Evolutionary conservation across 2,113 vertebrate genomes (phyloP).

Genomic region (Phalacrocorax brasilianus): DNA sequence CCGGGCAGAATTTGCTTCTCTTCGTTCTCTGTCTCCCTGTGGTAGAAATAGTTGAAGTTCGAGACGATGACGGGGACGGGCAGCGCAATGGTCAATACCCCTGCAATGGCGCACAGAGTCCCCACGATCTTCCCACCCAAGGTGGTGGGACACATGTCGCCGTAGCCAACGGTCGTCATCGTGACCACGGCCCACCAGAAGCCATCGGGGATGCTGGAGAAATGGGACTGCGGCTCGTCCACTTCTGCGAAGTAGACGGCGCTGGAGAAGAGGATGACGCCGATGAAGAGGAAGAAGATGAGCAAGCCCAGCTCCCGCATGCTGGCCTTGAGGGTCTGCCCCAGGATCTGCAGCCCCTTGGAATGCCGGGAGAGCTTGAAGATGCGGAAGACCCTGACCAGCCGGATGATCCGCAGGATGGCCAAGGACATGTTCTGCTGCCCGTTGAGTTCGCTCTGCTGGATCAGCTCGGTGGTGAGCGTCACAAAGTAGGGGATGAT

Average conservation of each 20-base stretch:
- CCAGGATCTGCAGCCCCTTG: constrained; percentile 96
- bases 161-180: constrained; percentile 98
- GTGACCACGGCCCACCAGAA: constrained; percentile 99
- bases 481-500: constrained; percentile 97
- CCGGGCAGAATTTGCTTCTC: constrained; percentile 81
- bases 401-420: constrained; percentile 91
- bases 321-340: constrained; percentile 95
- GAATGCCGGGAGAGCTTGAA: constrained; percentile 97
- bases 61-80: constrained; percentile 98
- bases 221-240: constrained; percentile 92
- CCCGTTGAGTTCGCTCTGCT: constrained; percentile 80
- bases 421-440: constrained; percentile 96
- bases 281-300: constrained; percentile 98
- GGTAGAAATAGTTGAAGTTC: constrained; percentile 99
- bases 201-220: constrained; percentile 95
- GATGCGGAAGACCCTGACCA: constrained; percentile 97
- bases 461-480: constrained; percentile 85
- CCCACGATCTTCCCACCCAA: constrained; percentile 93
- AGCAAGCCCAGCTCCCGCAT: constrained; percentile 94
- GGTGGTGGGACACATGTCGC: constrained; percentile 95
- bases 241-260: constrained; percentile 96
- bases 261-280: constrained; percentile 97
- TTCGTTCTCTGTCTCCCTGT: constrained; percentile 91
- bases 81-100: constrained; percentile 93
- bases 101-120: constrained; percentile 93